Evolutionary conservation across 2,113 vertebrate genomes (phyloP).

Genomic region (Phoenicopterus ruber): DNA sequence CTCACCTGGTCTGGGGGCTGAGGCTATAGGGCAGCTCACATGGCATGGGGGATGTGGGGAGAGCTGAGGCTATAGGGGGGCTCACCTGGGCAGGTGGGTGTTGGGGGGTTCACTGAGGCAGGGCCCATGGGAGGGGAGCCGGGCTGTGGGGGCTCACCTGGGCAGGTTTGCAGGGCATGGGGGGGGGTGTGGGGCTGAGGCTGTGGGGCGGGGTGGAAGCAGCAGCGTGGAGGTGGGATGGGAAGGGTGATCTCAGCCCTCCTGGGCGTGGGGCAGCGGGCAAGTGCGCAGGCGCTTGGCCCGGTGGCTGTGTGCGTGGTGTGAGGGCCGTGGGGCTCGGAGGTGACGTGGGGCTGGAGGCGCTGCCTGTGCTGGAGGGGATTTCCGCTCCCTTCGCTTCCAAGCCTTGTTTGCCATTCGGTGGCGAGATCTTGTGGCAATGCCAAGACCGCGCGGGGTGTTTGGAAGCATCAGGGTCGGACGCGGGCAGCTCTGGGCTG

Average conservation of each 20-base stretch:
- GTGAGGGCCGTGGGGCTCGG: background rate
- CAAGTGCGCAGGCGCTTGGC: background rate
- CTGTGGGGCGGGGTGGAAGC: background rate
- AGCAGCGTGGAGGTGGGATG: rapidly evolving
- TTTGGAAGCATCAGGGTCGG: rapidly evolving
- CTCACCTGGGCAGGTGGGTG: background rate
- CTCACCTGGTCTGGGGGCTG: no score
- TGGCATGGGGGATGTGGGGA: background rate
- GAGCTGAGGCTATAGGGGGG: background rate
- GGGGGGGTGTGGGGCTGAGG: rapidly evolving
- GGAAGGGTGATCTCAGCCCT: background rate
- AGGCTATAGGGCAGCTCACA: background rate
- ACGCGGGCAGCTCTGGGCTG: background rate
- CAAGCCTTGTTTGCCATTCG: rapidly evolving
- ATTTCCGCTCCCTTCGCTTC: background rate
- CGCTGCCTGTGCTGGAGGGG: background rate
- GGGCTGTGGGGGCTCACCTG: background rate
- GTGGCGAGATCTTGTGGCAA: rapidly evolving
- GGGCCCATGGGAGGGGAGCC: background rate
- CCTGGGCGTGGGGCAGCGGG: background rate
- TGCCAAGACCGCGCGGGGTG: rapidly evolving
- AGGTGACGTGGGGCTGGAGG: background rate
- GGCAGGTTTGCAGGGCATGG: background rate
- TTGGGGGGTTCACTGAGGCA: background rate
- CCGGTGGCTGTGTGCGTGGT: background rate